Evolutionary conservation across 2,113 vertebrate species (phyloP).

Genomic region (Rhizomys pruinosus): DNA sequence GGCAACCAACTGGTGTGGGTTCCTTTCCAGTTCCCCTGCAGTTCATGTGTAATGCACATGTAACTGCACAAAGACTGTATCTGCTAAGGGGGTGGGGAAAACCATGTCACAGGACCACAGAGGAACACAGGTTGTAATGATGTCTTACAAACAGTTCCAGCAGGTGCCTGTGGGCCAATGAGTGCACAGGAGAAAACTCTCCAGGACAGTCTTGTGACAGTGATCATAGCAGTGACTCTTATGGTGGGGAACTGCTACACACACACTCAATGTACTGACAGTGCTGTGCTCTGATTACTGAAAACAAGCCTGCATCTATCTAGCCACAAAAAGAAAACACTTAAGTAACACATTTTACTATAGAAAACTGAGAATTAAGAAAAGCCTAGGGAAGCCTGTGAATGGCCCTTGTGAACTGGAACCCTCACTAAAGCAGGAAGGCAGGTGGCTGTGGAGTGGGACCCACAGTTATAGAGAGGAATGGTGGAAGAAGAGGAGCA

Average conservation of each 20-base stretch:
- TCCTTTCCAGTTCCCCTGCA: rapidly evolving
- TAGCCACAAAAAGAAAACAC: not conserved
- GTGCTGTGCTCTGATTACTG: not conserved
- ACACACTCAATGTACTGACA: not conserved
- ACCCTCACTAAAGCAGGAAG: not conserved
- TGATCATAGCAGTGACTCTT: not conserved
- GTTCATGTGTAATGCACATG: not conserved
- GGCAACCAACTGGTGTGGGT: not conserved
- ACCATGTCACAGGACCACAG: not conserved
- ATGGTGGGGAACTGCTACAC: not conserved
- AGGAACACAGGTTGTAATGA: not conserved
- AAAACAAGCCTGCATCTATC: not conserved
- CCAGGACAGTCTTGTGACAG: not conserved
- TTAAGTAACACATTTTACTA: not conserved
- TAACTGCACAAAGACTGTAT: not conserved
- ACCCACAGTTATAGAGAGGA: not conserved
- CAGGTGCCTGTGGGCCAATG: not conserved
- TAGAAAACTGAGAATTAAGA: not conserved
- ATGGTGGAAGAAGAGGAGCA: not conserved
- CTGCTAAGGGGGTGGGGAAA: not conserved
- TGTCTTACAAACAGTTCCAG: not conserved
- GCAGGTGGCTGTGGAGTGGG: not conserved
- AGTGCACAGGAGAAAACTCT: not conserved
- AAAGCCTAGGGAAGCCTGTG: not conserved
- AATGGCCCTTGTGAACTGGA: not conserved